Evolutionary conservation across 2,797 vertebrate species (phyloP), one percentile per base, ranked within the genome.

Genomic region (Lithobates pipiens): DNA sequence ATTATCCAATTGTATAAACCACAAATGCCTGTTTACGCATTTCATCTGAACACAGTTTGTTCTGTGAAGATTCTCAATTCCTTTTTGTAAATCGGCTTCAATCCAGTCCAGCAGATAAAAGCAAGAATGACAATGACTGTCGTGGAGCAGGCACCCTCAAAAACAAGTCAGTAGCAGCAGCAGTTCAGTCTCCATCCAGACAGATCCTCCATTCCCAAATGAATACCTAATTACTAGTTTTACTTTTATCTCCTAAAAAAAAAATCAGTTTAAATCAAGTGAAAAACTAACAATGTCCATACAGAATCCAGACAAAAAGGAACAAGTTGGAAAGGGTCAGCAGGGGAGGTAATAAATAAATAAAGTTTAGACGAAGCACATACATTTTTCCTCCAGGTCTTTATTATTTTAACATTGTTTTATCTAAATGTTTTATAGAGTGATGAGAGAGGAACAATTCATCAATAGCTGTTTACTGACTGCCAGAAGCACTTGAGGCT

Each of bases 391-490:
- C 50, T 79, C 69, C 70, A 50, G 76, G 69, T 74, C 54, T 73
- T 73, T 79, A 78, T 85, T 85, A 80, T 74, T 73, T 80, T 39
- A 73, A 74, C 50, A 67, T 85, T 73, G 57, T 39, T 74, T 85
- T 78, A 72, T 73, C 68, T 74, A 78, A 85, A 79, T 73, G 68
- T 67, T 76, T 78, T 85, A 73, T 54, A 73, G 34, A 71, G 18
- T 69, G 46, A 61, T 63, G 11, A 74, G 81, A 83, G 63, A 85
- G 69, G 46, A 67, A n/a, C 77, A 32, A 67, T 79, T 80, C 50
- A 84, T 79, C 83, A 80, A 73, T 74, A 42, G 70, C 76, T 78
- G 83, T 72, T 84, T 84, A 78, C 50, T 79, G 83, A 79, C 21
- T 80, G 83, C 83, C 83, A 74, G 70, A 34, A 42, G 70, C 76